Evolutionary conservation across 1,140 invertebrate species (phyloP), one percentile per base, ranked within the genome.

Genomic region (Tyrophagus putrescentiae): DNA sequence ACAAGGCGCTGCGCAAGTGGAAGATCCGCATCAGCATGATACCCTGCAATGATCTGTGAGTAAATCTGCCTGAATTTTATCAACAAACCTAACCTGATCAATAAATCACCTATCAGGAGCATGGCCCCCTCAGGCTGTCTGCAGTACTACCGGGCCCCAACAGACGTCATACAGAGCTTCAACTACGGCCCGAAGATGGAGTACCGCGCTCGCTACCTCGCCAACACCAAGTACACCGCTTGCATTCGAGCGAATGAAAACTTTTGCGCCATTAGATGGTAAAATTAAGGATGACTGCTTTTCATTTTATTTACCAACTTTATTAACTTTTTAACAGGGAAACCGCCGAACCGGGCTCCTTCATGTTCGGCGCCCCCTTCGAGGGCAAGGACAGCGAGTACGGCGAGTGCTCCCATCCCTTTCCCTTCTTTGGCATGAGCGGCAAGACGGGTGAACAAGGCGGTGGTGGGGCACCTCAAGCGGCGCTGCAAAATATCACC

Each of bases 221-320:
- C 84, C 28, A 89, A 89, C 71, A 85, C 89, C 68, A 84, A 89
- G 67, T 91, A 90, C 70, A 84, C 84, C 59, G 82, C 86, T 45
- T 91, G 87, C 68, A 78, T 90, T 18, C 72, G 87, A 28, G 82
- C 80, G 62, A 87, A 90, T 68, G 78, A 82, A 60, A 90, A 89
- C 68, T 91, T 90, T 68, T 90, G 87, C 65, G 83, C 85, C 1
- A 84, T 91, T 45, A 66, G 66, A 50, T 67, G 66, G 66, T n/a
- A n/a, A n/a, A n/a, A n/a, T n/a, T n/a, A n/a, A n/a, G n/a, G n/a
- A n/a, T n/a, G n/a, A n/a, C n/a, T n/a, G n/a, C n/a, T n/a, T n/a
- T n/a, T n/a, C n/a, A n/a, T n/a, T n/a, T n/a, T n/a, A n/a, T n/a
- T n/a, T n/a, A n/a, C n/a, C n/a, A n/a, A n/a, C n/a, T n/a, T n/a